These are phyloP conservation scores for rabbit (Oryctolagus cuniculus) DNA, from an alignment of 2,113 vertebrate genomes.

Conservation along the genomic window DNA sequence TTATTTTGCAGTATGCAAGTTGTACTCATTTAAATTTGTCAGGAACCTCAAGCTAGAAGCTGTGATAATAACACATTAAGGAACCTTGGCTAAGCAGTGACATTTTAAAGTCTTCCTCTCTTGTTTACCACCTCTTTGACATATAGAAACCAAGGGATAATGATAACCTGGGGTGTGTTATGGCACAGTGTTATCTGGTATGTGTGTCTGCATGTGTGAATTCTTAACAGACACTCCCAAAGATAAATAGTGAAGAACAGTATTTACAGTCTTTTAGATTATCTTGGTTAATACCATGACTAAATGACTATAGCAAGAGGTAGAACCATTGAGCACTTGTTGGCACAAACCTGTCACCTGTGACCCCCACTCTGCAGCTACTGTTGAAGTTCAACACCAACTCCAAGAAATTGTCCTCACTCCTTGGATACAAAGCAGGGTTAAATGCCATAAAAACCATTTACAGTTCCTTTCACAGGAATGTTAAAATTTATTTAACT, in stretches of 20 bases:
- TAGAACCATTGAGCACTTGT: accelerated
- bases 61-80: not conserved
- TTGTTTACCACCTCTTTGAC: not conserved
- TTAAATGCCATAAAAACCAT: not conserved
- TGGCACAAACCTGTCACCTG: not conserved
- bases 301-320: not conserved
- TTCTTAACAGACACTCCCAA: not conserved
- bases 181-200: not conserved
- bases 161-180: not conserved
- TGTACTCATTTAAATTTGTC: not conserved
- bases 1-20: slow-evolving; percentile 7
- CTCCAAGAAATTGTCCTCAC: not conserved
- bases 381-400: not conserved
- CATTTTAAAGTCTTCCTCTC: not conserved
- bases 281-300: not conserved
- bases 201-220: not conserved
- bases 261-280: not conserved
- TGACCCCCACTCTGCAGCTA: not conserved
- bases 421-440: not conserved
- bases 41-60: slow-evolving; percentile 13
- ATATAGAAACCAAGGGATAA: not conserved
- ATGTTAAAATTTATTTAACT: slow-evolving; percentile 14
- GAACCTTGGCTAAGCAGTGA: not conserved
- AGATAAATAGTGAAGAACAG: not conserved
- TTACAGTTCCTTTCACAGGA: not conserved